Base-by-base conservation (phyloP, 2,888 invertebrate species). In the Orthosia cruda region DNA sequence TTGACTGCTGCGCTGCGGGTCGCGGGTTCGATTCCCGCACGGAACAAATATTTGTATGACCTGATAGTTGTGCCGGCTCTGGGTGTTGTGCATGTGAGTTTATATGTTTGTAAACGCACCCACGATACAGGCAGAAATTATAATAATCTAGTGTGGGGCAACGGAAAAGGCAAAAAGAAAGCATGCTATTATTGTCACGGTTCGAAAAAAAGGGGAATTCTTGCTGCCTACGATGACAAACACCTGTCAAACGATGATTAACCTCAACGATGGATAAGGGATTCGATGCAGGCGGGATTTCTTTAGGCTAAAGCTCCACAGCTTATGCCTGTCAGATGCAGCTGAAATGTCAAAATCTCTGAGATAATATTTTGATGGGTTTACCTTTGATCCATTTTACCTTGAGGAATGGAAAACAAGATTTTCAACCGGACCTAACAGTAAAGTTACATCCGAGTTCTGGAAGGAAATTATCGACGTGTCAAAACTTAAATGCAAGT, bases 371-470 rank as follows among this genome's bases (percentile, higher is more conserved):
- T n/a, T 20, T 68, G 45, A 52, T 70, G 45, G 3, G 45, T 40
- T 58, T 16, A 2, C 71, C 71, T 13, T 52, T 61, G 47, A 71
- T 61, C 52, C 72, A 7, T 52, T 59, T 72, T 15, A 54, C 61
- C 54, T 55, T 55, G 54, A 71, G 0, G 0, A 54, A 49, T 55
- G 13, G 32, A 52, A 47, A 61, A 71, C 52, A 71, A 58, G n/a
- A 68, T 71, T n/a, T 15, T 15, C 5, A 59, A 20, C 16, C 16
- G n/a, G 40, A 57, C 20, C 7, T 54, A 40, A 40, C 23, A 18
- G 12, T 55, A 18, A 3, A 26, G 9, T 13, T 40, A 40, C 40
- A 40, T 40, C 40, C 40, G 40, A 9, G 40, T 40, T 40, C 9
- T 40, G 1, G 7, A 9, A 40, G 9, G 40, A 40, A 40, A 40